Conservation (phyloP, 2,797 vertebrate genomes). For the Lemur catta region DNA sequence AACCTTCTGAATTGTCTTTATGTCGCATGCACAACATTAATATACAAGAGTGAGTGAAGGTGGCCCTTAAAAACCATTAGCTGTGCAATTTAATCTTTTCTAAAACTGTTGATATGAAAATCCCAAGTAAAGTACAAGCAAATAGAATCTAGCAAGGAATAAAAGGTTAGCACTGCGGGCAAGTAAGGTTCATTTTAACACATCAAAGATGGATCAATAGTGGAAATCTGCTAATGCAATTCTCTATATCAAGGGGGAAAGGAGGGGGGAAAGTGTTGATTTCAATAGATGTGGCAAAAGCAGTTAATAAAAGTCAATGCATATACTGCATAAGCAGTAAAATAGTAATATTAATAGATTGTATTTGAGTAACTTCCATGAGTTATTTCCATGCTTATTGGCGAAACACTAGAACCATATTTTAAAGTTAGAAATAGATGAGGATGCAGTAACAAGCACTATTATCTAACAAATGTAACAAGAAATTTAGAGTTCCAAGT, state of each 20-base stretch:
- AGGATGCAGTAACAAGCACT: background rate
- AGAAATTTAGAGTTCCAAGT: background rate
- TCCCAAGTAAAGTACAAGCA: background rate
- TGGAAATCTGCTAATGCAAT: slow-evolving; percentile 18
- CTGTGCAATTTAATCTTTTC: background rate
- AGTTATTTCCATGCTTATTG: background rate
- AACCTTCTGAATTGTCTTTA: slow-evolving; percentile 11
- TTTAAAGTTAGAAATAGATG: background rate
- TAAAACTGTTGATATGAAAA: background rate
- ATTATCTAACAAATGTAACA: background rate
- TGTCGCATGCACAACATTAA: background rate
- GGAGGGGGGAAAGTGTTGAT: background rate
- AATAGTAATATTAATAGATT: background rate
- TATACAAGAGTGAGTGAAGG: background rate
- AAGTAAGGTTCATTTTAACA: background rate
- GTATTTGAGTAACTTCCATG: background rate
- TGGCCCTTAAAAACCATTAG: background rate
- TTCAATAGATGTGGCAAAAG: background rate
- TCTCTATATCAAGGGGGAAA: background rate
- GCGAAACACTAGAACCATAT: background rate
- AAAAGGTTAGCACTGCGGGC: background rate
- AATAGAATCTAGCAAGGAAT: background rate
- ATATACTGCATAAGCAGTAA: background rate
- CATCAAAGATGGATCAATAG: background rate
- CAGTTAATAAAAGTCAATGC: slow-evolving; percentile 4